Percentiles rank a stretch among this genome's conserved stretches.
Evolutionary conservation across 2,797 vertebrate species (phyloP).

Genomic region (Mico argentatus): DNA sequence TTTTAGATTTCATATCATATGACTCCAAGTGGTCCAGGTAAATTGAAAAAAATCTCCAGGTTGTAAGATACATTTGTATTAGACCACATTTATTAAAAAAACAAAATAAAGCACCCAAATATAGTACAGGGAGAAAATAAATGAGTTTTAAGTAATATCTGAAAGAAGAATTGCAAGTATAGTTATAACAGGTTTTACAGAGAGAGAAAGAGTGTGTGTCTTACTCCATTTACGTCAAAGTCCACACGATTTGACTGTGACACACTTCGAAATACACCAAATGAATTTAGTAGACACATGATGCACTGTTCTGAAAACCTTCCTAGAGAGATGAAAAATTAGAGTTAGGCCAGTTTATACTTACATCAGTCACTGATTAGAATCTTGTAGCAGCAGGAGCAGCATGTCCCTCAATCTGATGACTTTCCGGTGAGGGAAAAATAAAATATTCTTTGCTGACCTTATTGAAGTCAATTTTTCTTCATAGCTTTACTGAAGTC

Average conservation of each 20-base stretch:
- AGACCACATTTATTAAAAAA: neutral
- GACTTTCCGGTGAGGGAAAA: neutral
- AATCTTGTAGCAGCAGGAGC: neutral
- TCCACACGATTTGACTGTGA: neutral
- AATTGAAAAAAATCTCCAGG: neutral
- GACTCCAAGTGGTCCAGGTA: neutral
- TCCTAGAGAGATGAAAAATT: constrained; percentile 29
- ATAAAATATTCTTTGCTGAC: neutral
- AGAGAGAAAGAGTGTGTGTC: neutral
- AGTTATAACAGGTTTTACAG: neutral
- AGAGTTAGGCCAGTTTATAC: neutral
- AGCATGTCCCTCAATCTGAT: neutral
- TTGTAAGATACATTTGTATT: neutral
- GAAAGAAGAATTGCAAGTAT: neutral
- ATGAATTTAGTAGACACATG: constrained; percentile 22
- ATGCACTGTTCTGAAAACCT: neutral
- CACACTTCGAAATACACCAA: constrained; percentile 41
- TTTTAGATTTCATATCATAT: neutral
- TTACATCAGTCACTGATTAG: constrained; percentile 45
- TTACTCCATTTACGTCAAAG: neutral
- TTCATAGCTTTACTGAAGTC: neutral
- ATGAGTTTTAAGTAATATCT: constrained; percentile 29
- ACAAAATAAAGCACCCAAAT: neutral
- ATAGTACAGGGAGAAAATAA: neutral
- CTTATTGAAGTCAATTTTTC: neutral